Percentiles rank a stretch among this genome's conserved stretches.
These are phyloP conservation scores for Engraulis encrasicolus DNA, from an alignment of 2,113 vertebrate genomes.

Conservation along the genomic window DNA sequence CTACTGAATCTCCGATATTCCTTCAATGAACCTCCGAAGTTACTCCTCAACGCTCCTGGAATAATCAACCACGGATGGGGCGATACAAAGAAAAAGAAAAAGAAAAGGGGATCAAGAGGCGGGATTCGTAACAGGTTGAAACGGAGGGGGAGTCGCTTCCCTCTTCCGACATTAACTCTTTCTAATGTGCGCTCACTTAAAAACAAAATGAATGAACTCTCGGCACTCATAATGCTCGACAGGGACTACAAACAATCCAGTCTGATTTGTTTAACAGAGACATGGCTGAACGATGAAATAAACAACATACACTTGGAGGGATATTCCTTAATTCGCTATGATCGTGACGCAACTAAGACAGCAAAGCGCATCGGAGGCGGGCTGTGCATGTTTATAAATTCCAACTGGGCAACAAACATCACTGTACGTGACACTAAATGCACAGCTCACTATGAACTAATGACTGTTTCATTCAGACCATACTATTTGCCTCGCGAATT, in stretches of 20 bases:
- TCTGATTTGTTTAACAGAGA: background rate
- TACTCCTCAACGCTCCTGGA: background rate
- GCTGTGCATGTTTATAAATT: background rate
- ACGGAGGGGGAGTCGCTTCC: slow-evolving; percentile 19
- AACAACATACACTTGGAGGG: background rate
- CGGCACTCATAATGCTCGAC: too few relatives aligned
- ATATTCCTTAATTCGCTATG: background rate
- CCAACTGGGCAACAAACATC: too few relatives aligned
- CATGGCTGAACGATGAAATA: background rate
- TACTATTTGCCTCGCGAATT: slow-evolving; percentile 13
- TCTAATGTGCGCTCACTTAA: slow-evolving; percentile 22
- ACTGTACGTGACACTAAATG: too few relatives aligned
- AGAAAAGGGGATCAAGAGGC: slow-evolving; percentile 20
- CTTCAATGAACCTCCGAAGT: background rate
- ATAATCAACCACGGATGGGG: background rate
- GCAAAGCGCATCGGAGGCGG: background rate
- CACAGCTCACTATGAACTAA: background rate
- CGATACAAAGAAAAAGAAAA: background rate
- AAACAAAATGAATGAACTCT: background rate
- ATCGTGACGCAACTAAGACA: background rate
- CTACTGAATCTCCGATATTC: background rate
- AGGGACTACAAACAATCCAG: background rate
- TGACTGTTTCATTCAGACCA: slow-evolving; percentile 27
- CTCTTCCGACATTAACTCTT: slow-evolving; percentile 29
- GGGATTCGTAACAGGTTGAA: slow-evolving; percentile 10